Evolutionary conservation across 2,797 vertebrate species (phyloP), one percentile per base, ranked within the genome.

Genomic region (Spinus olivaceus): DNA sequence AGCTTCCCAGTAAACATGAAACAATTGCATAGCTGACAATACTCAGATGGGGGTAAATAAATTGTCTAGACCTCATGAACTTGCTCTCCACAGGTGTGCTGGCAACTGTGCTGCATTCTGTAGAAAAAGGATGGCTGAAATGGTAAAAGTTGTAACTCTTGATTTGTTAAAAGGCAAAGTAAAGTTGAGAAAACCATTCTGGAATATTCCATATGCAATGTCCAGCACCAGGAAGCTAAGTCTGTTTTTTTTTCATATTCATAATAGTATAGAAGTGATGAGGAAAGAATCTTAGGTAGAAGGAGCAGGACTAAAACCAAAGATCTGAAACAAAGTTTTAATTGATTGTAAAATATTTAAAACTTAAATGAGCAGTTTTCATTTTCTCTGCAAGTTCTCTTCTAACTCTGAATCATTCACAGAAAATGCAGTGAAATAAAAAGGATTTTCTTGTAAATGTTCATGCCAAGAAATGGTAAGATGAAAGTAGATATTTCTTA

Each of bases 401-500:
- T 72, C 66, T 90, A 51, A 60, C 32, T 19, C 37, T 73, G 37
- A 66, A 63, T 79, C 64, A 33, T 19, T 18, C 46, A 71, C 46
- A 82, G 56, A 74, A 80, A 76, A 67, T 49, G 18, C 33, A 80
- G 25, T 53, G 44, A 74, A 94, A 85, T 57, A 23, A 77, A 59
- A 32, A 54, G 12, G 17, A 80, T 33, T 92, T 80, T 84, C 57
- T 63, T 64, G 54, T 42, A 88, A 70, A 73, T 63, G 28, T 30
- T 35, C 6, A 39, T 54, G 71, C 49, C 67, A 92, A 73, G 49
- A 81, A 93, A 66, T 32, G 8, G 41, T 0, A 4, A 77, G 42
- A 91, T 37, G 19, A 81, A 93, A 88, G 42, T 23, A 74, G 50
- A 42, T 92, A 72, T 81, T 90, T 90, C 71, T 69, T 33, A 61